Evolutionary conservation across 2,797 vertebrate genomes (phyloP).

Genomic region (Manis javanica): DNA sequence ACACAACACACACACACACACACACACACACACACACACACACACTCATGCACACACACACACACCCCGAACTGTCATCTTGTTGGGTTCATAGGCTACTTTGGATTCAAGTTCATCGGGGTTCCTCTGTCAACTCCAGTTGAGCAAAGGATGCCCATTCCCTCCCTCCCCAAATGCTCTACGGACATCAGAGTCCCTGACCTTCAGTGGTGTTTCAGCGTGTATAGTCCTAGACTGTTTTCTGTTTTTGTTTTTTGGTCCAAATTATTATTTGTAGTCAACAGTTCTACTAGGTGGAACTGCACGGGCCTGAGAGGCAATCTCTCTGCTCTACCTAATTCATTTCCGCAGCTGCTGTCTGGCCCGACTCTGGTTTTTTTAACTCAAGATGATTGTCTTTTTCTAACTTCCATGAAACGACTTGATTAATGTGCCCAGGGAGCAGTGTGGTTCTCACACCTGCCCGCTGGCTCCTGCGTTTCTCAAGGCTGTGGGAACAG

Average conservation of each 20-base stretch:
- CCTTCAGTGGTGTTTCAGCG: slow-evolving; percentile 59
- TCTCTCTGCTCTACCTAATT: neutral
- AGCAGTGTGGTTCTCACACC: neutral
- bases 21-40: neutral
- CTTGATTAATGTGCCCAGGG: neutral
- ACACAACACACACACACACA: too few species aligned
- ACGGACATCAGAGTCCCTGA: slow-evolving; percentile 59
- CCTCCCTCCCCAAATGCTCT: slow-evolving; percentile 67
- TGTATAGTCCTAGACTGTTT: slow-evolving; percentile 2
- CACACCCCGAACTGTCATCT: neutral
- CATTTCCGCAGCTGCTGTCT: fast-evolving
- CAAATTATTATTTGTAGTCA: slow-evolving; percentile 38
- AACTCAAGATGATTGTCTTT: neutral
- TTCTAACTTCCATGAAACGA: slow-evolving; percentile 3
- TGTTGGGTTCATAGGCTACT: neutral
- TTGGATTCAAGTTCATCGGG: neutral
- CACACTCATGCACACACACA: neutral
- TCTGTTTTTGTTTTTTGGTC: neutral
- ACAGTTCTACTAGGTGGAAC: neutral
- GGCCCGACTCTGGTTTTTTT: slow-evolving; percentile 19
- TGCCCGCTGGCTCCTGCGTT: slow-evolving; percentile 2
- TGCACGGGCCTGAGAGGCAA: neutral
- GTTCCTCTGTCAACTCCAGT: slow-evolving; percentile 60
- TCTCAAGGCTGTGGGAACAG: slow-evolving; percentile 69
- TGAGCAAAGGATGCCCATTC: slow-evolving; percentile 62